Conservation (phyloP, 2,888 invertebrate genomes). For the Leptinotarsa haldemani region DNA sequence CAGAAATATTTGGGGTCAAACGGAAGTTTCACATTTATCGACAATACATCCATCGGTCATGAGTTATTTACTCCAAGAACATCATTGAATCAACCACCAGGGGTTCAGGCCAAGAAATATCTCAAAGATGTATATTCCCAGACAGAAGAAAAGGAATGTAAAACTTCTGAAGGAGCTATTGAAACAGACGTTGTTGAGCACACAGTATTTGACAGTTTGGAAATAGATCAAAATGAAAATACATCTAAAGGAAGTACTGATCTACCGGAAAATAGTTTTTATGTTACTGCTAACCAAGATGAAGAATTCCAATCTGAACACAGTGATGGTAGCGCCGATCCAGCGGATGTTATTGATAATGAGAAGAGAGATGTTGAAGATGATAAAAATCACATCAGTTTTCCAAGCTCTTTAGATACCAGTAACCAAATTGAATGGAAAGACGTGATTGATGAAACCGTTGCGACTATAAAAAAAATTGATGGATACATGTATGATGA, state of each 20-base stretch:
- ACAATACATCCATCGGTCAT: neutral
- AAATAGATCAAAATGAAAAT: constrained; percentile 4
- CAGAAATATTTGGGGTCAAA: constrained; percentile 33
- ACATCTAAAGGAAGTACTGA: neutral
- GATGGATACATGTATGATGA: constrained; percentile 50
- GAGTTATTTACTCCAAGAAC: neutral
- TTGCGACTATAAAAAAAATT: constrained; percentile 46
- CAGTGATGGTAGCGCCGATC: neutral
- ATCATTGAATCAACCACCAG: neutral
- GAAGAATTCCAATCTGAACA: neutral
- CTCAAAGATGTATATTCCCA: constrained; percentile 43
- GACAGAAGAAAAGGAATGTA: constrained; percentile 34
- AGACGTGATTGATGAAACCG: constrained; percentile 44
- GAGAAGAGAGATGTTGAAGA: neutral
- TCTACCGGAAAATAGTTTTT: neutral
- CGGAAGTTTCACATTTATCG: neutral
- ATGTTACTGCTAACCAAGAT: neutral
- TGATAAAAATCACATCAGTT: constrained; percentile 24
- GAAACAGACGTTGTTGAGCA: neutral
- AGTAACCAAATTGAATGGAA: constrained; percentile 35
- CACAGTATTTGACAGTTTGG: neutral
- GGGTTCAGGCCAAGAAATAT: constrained; percentile 24
- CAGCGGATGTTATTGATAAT: neutral
- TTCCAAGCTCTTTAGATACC: constrained; percentile 25
- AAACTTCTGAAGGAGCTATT: neutral